Evolutionary conservation across 2,113 vertebrate genomes (phyloP), one percentile per base, ranked within the genome.

Genomic region (Parotia lawesii): DNA sequence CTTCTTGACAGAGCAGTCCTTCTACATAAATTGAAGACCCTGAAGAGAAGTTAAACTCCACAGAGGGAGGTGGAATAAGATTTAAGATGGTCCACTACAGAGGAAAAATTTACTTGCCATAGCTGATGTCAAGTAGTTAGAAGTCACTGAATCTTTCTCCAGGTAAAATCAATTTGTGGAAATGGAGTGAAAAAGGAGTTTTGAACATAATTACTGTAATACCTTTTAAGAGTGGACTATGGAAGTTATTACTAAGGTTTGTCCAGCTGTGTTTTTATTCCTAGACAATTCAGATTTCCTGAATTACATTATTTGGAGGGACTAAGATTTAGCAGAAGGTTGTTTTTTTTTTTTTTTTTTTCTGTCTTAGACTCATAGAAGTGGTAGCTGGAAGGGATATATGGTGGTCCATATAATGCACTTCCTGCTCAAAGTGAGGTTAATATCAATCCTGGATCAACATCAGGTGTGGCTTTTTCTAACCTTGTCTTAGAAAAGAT

Each of bases 301-400:
- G 35, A 81, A 71, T 44, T 45, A 50, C 18, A 21, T 8, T 66
- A 5, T 47, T 67, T 78, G 33, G 23, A 65, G 72, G 21, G 28
- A 33, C 14, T 47, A 19, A 31, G 35, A 15, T 37, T 87, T 71
- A 77, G 7, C 47, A 74, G 35, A 27, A 50, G 6, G 28, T 38
- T 38, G 0, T 2, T 1, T 19, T 45, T 50, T 62, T 70, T 50
- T 21, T n/a, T 5, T 50, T 50, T 62, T 70, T 50, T 21, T n/a
- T 6, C 31, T 62, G 2, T 23, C n/a, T 42, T 47, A 38, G 53
- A 27, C 15, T 92, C 13, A 37, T 6, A 57, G 42, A 85, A 57
- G 22, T 42, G 15, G 9, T 29, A 40, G 15, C 11, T 75, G 48
- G 18, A 62, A 75, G 14, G 28, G 7, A 4, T 53, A 40, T 37